A percentile compares a stretch with the other conserved stretches of the same genome.
Conservation (phyloP, 2,888 invertebrate genomes). For the Neoaliturus tenellus region DNA sequence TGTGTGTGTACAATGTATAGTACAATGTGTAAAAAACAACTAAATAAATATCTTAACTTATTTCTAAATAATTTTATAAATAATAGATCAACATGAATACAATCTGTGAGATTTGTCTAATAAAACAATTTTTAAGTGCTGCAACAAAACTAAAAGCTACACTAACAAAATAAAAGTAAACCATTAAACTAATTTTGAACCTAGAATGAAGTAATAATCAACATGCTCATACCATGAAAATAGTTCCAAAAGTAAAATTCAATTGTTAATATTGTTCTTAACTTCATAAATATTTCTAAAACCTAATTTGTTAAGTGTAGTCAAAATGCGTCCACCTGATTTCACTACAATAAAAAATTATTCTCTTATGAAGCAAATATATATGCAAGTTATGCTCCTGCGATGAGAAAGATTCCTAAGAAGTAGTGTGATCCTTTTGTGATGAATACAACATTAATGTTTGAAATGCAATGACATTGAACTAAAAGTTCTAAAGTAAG, state of each 20-base stretch:
- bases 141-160: neutral
- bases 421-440: too few species aligned
- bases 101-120: conserved; percentile 20
- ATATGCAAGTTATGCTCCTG: too few species aligned
- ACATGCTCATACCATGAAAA: too few species aligned
- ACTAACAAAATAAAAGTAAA: neutral
- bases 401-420: too few species aligned
- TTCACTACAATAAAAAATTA: too few species aligned
- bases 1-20: too few species aligned
- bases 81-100: neutral
- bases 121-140: neutral
- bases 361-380: too few species aligned
- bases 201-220: neutral
- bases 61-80: neutral
- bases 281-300: too few species aligned
- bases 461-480: neutral
- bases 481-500: neutral
- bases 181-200: neutral
- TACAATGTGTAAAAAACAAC: neutral
- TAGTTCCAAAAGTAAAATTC: too few species aligned
- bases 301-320: neutral
- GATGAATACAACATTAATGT: neutral
- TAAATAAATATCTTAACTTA: neutral
- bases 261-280: too few species aligned
- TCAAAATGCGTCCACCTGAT: neutral